These are phyloP conservation scores for Solenopsis invicta DNA, from an alignment of 1,140 invertebrate genomes.

Conservation along the genomic window DNA sequence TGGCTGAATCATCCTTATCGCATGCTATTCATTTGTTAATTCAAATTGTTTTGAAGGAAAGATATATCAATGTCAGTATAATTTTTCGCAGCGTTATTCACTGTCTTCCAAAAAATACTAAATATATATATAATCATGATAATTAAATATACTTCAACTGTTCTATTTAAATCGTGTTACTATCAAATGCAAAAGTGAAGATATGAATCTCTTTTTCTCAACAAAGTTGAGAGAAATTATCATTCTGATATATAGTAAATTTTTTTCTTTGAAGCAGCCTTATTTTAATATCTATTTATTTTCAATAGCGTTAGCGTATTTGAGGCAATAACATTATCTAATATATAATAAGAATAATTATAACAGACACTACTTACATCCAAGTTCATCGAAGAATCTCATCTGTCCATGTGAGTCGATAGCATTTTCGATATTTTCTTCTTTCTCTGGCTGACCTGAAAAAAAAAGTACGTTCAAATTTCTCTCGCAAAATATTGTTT, in stretches of 20 bases:
- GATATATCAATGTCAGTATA: neutral
- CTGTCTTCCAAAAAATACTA: neutral
- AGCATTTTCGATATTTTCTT: constrained; percentile 73
- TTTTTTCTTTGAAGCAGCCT: constrained; percentile 60
- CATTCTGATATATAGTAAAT: constrained; percentile 16
- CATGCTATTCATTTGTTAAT: neutral
- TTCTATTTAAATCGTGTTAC: constrained; percentile 16
- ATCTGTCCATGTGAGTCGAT: constrained; percentile 79
- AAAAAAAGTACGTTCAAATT: constrained; percentile 57
- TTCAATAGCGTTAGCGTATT: neutral
- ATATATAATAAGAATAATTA: constrained; percentile 21
- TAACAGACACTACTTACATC: constrained; percentile 85
- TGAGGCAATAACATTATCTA: neutral
- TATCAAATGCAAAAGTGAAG: neutral
- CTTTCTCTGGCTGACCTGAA: constrained; percentile 70
- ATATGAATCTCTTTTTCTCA: neutral
- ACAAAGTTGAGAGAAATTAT: constrained; percentile 26
- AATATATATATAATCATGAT: neutral
- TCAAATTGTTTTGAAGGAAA: neutral
- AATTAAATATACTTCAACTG: neutral
- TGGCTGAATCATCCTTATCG: constrained; percentile 4
- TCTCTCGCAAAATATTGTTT: neutral
- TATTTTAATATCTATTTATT: constrained; percentile 49
- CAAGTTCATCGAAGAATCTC: constrained; percentile 88
- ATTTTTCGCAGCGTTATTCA: neutral